Base-by-base conservation (phyloP, 92 coral and sea anemone species). In the Heliopora coerulea region DNA sequence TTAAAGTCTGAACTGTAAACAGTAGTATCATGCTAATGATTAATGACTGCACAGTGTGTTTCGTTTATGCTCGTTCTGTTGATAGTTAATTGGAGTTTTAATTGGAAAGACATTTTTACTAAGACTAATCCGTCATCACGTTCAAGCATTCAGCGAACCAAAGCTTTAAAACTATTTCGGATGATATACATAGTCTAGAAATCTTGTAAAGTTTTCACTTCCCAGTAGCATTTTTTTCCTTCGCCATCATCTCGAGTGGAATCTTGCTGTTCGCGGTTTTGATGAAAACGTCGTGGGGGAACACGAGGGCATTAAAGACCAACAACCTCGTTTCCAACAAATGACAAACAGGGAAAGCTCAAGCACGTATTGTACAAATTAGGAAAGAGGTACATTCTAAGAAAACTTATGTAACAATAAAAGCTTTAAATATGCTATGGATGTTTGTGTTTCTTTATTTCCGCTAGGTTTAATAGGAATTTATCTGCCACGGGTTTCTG, bases 31-130 rank as follows among this genome's bases (percentile, higher is more conserved):
- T 23, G 29, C 46, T 52, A 28, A 50, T 69, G 49, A 32, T 33
- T 52, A 52, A 70, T 70, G 77, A 54, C 63, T 49, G 27, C 77
- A 54, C 25, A 54, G 49, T 70, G 77, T 20, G 77, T 21, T 5
- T 58, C 50, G 29, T 17, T 42, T 20, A 18, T n/a, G 62, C 49
- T 52, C 52, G 14, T 40, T 52, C 63, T 17, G 27, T 33, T 58
- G 9, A 56, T 54, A 26, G 62, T 70, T 70, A 70, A 50, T 70
- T 70, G 77, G 50, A 34, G 63, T 70, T 70, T 70, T 70, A 70
- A 50, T 70, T 52, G 77, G 18, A 70, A 70, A 70, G 25, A 25
- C 49, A 52, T 54, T 52, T 69, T 70, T 6, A 10, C n/a, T 15
- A 46, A 8, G 52, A 2, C 52, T 15, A 46, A 37, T n/a, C n/a